These are phyloP conservation scores for Carposina sasakii DNA, from an alignment of 1,140 invertebrate genomes.

Conservation along the genomic window DNA sequence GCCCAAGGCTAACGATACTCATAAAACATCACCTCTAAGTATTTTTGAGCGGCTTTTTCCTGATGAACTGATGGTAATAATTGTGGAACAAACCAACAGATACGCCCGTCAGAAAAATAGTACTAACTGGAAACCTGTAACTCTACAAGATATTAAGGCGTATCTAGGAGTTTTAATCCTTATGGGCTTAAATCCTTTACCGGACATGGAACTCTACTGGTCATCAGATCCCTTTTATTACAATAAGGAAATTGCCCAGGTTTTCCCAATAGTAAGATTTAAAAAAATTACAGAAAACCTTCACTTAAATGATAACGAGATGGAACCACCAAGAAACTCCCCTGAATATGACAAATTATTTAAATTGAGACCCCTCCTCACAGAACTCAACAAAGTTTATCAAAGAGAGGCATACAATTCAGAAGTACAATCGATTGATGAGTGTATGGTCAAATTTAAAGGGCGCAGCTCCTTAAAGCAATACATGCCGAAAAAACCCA, in stretches of 20 bases:
- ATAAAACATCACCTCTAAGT: slow-evolving; percentile 15
- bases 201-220: slow-evolving; percentile 15
- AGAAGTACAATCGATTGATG: slow-evolving; percentile 21
- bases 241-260: slow-evolving; percentile 4
- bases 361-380: slow-evolving; percentile 19
- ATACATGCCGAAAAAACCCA: slow-evolving; percentile 32
- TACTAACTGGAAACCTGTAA: slow-evolving; percentile 10
- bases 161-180: slow-evolving; percentile 22
- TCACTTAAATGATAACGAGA: slow-evolving; percentile 17
- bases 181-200: slow-evolving; percentile 23
- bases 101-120: slow-evolving; percentile 18
- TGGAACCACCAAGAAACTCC: slow-evolving; percentile 6
- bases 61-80: slow-evolving; percentile 12
- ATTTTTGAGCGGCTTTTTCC: slow-evolving; percentile 18
- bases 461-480: slow-evolving; percentile 22
- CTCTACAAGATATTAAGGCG: slow-evolving; percentile 13
- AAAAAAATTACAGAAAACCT: slow-evolving; percentile 18
- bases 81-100: slow-evolving; percentile 23
- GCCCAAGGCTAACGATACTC: slow-evolving; percentile 3
- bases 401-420: slow-evolving; percentile 12
- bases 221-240: slow-evolving; percentile 10
- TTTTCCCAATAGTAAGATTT: background rate
- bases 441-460: slow-evolving; percentile 36
- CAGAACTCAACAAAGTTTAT: slow-evolving; percentile 10
- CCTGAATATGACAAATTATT: slow-evolving; percentile 18